Evolutionary conservation across 2,797 vertebrate genomes (phyloP).

Genomic region (Melanotaenia boesemani): DNA sequence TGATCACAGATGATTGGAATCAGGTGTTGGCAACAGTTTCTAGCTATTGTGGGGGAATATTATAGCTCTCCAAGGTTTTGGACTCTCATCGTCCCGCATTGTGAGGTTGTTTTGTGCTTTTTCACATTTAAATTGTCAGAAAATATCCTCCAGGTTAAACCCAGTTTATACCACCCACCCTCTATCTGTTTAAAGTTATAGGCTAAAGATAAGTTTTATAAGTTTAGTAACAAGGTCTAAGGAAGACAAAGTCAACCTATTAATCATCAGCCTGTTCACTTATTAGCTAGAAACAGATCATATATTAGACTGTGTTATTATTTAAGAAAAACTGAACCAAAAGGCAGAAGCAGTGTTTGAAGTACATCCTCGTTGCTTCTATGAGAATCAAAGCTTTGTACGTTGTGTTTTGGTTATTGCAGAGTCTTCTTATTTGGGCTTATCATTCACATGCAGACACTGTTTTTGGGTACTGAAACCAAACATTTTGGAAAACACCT

Average conservation of each 20-base stretch:
- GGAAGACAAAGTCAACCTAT: neutral
- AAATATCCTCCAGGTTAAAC: slow-evolving; percentile 23
- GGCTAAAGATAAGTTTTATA: neutral
- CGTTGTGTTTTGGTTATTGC: too few species aligned
- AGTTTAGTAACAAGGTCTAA: neutral
- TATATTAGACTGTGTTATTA: too few species aligned
- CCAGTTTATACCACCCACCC: slow-evolving; percentile 23
- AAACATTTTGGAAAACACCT: too few species aligned
- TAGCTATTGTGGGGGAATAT: slow-evolving; percentile 64
- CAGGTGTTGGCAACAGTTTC: slow-evolving; percentile 72
- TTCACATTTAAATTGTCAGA: slow-evolving; percentile 43
- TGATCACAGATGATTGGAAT: slow-evolving; percentile 78
- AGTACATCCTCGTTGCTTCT: too few species aligned
- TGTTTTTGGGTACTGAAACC: too few species aligned
- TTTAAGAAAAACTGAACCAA: neutral
- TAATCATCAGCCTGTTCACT: slow-evolving; percentile 1
- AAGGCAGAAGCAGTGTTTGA: neutral
- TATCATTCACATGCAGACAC: too few species aligned
- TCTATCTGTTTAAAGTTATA: neutral
- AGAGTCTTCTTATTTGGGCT: too few species aligned
- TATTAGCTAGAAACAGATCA: neutral
- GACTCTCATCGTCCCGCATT: slow-evolving; percentile 53
- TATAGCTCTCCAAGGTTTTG: slow-evolving; percentile 57
- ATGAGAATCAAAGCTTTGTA: too few species aligned
- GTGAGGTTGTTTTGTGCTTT: slow-evolving; percentile 63